Percentiles rank a stretch among this genome's conserved stretches.
Evolutionary conservation across 2,113 vertebrate species (phyloP).

Genomic region (Apistogramma diplotaenia): DNA sequence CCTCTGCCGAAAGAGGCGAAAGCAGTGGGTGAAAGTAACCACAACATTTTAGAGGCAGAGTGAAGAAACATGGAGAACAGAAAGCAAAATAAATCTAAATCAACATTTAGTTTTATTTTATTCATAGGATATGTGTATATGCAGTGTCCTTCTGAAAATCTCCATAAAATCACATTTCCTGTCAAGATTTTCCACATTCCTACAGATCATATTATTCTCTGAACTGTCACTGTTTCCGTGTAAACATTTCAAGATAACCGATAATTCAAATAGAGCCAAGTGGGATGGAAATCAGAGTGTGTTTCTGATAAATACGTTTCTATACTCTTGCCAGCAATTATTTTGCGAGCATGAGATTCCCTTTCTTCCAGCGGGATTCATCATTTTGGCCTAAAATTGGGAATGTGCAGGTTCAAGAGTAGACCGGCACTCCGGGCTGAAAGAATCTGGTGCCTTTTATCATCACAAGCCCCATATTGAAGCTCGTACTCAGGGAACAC

Average conservation of each 20-base stretch:
- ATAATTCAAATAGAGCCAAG: neutral
- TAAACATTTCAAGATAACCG: slow-evolving; percentile 6
- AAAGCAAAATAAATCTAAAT: slow-evolving; percentile 17
- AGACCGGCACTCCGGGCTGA: slow-evolving; percentile 13
- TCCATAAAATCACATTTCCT: neutral
- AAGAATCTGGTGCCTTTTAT: slow-evolving; percentile 22
- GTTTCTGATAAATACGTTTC: neutral
- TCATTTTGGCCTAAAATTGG: slow-evolving; percentile 1
- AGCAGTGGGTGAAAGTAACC: slow-evolving; percentile 13
- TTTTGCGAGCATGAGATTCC: neutral
- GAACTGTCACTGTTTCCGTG: neutral
- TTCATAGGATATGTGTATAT: neutral
- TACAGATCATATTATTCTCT: neutral
- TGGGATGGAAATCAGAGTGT: neutral
- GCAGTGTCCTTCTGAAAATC: neutral
- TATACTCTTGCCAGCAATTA: slow-evolving; percentile 3
- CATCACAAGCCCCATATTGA: slow-evolving; percentile 1
- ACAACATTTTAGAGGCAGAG: slow-evolving; percentile 36
- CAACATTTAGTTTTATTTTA: slow-evolving; percentile 1
- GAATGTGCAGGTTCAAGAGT: slow-evolving; percentile 10
- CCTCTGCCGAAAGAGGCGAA: slow-evolving; percentile 20
- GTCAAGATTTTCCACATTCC: neutral
- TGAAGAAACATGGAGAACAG: neutral
- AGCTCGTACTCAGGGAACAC: slow-evolving; percentile 10
- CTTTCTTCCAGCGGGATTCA: neutral